Base-by-base conservation (phyloP, 1,140 invertebrate species). In the Cydia fagiglandana region DNA sequence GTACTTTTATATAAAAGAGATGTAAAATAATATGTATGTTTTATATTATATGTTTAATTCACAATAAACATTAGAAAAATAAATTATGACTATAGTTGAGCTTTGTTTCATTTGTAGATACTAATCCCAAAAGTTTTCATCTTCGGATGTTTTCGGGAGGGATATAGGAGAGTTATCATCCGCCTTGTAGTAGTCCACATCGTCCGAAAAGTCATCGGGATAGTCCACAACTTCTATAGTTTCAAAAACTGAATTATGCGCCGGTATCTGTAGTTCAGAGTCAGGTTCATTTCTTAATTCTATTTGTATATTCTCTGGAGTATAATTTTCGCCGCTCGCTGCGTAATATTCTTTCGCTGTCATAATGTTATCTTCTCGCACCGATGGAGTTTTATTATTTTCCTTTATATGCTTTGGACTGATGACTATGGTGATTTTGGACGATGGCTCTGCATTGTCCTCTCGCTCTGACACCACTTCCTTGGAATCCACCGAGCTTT, bases 1-100 rank as follows among this genome's bases (percentile, higher is more conserved):
- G 88, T 90, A 92, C 89, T 92, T 92, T 92, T 90, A 91, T 92
- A 92, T 85, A 20, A 76, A 13, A 76, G 81, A 79, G 78, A 82
- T 85, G 82, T 82, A 79, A 81, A 80, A 81, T 83, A 86, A 83
- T 78, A 84, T 84, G 80, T 86, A 86, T 86, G 82, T 88, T 88
- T 88, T 89, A 86, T 88, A 24, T 24, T 61, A 86, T 78, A 82
- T 78, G 79, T 86, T 88, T 83, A 83, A 84, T 86, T 89, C 80
- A 84, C 78, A 78, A 30, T 82, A 79, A 84, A 85, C 77, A 81
- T 82, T 83, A 84, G 76, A 81, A 75, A 84, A 89, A 89, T 88
- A 89, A 88, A 89, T 89, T 87, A 88, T 87, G 86, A 91, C 81
- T 85, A 84, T 88, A 77, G 73, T 73, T 47, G 70, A 0, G 74